A percentile compares a stretch with the other conserved stretches of the same genome.
phyloP scores from a whole-genome alignment of 1,140 invertebrate species.

The Metopolophium dirhodum region DNA sequence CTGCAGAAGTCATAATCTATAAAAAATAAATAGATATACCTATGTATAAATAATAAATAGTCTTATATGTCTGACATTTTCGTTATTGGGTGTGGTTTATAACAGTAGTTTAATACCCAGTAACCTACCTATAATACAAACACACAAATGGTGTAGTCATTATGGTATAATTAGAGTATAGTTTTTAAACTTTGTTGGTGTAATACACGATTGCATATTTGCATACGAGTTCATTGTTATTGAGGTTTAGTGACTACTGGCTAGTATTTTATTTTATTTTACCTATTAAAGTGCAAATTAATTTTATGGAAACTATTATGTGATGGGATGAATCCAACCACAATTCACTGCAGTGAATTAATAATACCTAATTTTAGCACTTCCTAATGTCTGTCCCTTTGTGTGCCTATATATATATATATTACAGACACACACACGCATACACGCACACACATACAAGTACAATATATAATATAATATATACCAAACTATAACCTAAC shows the following conservation, averaged over 20 bases:
- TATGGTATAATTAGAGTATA: background rate
- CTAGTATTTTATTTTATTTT: background rate
- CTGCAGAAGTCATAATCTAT: background rate
- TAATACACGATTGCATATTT: background rate
- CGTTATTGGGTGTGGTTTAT: background rate
- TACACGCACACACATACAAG: background rate
- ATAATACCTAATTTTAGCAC: background rate
- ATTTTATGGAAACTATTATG: background rate
- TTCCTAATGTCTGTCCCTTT: background rate
- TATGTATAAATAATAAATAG: background rate
- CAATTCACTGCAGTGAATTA: background rate
- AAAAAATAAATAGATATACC: background rate
- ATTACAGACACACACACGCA: background rate
- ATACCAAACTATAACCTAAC: background rate
- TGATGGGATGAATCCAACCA: background rate
- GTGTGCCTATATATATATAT: too few species aligned
- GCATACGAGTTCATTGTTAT: background rate
- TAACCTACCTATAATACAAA: too few species aligned
- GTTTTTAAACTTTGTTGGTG: background rate
- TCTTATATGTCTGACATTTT: background rate
- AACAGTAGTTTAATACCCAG: background rate
- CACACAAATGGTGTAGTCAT: background rate
- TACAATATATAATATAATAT: background rate
- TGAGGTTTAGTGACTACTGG: background rate
- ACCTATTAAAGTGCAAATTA: background rate